Percentiles rank a stretch among this genome's conserved stretches.
Conservation (phyloP, 1,140 invertebrate species). For the Ganaspis sp. region DNA sequence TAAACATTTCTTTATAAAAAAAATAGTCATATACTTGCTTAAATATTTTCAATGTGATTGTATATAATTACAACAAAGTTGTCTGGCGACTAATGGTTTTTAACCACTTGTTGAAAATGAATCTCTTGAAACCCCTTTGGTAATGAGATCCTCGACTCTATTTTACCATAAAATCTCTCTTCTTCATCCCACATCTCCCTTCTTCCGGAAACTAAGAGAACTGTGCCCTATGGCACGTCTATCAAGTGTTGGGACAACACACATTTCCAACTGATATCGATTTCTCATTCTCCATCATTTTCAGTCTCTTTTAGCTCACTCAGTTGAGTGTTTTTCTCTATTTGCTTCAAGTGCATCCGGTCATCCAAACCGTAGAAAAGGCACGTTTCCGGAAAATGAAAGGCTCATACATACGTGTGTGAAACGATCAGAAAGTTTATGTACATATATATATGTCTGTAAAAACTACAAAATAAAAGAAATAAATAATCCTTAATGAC, state of each 20-base stretch:
- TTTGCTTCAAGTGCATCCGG: constrained; percentile 13
- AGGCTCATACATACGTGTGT: neutral
- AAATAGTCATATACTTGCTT: neutral
- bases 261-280: constrained; percentile 22
- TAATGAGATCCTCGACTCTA: neutral
- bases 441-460: neutral
- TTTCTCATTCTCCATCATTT: constrained; percentile 9
- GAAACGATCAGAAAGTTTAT: neutral
- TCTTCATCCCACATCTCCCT: neutral
- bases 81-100: neutral
- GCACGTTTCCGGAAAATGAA: constrained; percentile 3
- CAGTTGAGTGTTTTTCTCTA: constrained; percentile 18
- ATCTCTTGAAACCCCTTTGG: constrained; percentile 3
- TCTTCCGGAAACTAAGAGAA: constrained; percentile 20
- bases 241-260: constrained; percentile 6
- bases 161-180: neutral
- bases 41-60: too few relatives aligned
- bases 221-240: constrained; percentile 6
- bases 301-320: neutral
- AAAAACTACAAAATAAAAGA: neutral
- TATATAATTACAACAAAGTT: neutral
- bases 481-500: neutral
- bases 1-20: neutral
- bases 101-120: constrained; percentile 23
- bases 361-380: constrained; percentile 1